phyloP scores from a whole-genome alignment of 2,797 vertebrate genomes.

The Sandelia bainsii region DNA sequence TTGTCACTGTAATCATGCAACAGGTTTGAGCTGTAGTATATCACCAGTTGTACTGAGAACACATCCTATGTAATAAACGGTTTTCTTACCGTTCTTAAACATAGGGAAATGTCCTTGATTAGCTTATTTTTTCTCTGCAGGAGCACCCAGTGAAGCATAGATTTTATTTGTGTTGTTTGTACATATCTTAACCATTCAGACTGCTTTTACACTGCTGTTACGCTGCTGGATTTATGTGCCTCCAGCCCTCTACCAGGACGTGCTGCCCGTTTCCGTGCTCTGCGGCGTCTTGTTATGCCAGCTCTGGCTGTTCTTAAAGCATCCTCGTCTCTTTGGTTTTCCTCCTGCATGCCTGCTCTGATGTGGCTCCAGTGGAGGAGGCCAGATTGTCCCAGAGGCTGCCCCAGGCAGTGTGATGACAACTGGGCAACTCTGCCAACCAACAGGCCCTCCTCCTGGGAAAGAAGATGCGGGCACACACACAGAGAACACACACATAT shows the following conservation, averaged over 20 bases:
- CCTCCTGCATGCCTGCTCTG: slow-evolving; percentile 48
- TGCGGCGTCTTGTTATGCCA: slow-evolving; percentile 13
- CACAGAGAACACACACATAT: slow-evolving; percentile 13
- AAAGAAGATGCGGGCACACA: background rate
- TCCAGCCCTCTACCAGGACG: background rate
- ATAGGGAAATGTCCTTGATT: background rate
- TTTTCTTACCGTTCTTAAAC: too few species aligned
- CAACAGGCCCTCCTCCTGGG: slow-evolving; percentile 35
- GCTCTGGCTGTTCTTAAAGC: slow-evolving; percentile 40
- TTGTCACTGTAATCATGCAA: background rate
- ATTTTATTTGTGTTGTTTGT: background rate
- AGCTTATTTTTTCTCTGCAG: background rate
- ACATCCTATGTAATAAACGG: background rate
- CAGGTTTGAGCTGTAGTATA: slow-evolving; percentile 10
- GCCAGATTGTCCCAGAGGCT: slow-evolving; percentile 65
- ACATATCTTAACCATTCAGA: slow-evolving; percentile 8
- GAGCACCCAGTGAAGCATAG: background rate
- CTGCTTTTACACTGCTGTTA: slow-evolving; percentile 5
- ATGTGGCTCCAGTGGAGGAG: slow-evolving; percentile 64
- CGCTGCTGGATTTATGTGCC: slow-evolving; percentile 2
- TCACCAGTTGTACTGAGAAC: background rate
- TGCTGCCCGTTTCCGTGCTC: slow-evolving; percentile 4
- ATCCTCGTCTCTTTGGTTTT: slow-evolving; percentile 33
- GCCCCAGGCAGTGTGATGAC: slow-evolving; percentile 61
- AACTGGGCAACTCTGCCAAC: slow-evolving; percentile 50